phyloP scores from a whole-genome alignment of 2,113 vertebrate genomes.

The Callorhinus ursinus region DNA sequence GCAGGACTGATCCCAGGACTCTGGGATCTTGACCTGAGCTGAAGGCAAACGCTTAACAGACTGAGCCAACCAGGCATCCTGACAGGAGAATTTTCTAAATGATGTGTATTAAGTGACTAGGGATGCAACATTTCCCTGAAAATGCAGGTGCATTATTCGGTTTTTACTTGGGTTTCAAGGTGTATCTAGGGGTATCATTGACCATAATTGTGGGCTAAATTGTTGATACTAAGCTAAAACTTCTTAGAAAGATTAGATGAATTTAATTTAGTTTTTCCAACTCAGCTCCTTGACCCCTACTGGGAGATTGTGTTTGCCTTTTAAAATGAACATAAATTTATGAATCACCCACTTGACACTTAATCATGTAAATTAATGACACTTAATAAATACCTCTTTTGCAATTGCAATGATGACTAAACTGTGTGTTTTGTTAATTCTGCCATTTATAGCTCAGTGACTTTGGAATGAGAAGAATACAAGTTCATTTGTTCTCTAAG shows the following conservation, averaged over 20 bases:
- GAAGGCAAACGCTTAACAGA: not conserved
- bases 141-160: fast-evolving
- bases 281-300: constrained; percentile 73
- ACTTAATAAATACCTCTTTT: constrained; percentile 79
- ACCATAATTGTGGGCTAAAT: not conserved
- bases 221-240: constrained; percentile 21
- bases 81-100: not conserved
- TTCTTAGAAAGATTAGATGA: constrained; percentile 59
- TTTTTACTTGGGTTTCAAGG: not conserved
- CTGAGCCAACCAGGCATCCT: not conserved
- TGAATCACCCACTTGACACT: constrained; percentile 78
- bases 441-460: constrained; percentile 77
- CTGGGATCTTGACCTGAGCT: not conserved
- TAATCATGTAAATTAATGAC: constrained; percentile 79
- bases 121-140: not conserved
- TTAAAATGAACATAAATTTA: constrained; percentile 76
- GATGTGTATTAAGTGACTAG: not conserved
- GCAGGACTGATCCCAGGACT: no score
- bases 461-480: constrained; percentile 53
- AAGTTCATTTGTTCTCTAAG: constrained; percentile 59
- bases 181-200: not conserved
- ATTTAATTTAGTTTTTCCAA: constrained; percentile 50
- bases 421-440: constrained; percentile 70
- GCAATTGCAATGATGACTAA: constrained; percentile 72
- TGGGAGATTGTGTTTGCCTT: constrained; percentile 58